Conservation (phyloP, 2,113 vertebrate species). For the Microcebus ravelobensis region DNA sequence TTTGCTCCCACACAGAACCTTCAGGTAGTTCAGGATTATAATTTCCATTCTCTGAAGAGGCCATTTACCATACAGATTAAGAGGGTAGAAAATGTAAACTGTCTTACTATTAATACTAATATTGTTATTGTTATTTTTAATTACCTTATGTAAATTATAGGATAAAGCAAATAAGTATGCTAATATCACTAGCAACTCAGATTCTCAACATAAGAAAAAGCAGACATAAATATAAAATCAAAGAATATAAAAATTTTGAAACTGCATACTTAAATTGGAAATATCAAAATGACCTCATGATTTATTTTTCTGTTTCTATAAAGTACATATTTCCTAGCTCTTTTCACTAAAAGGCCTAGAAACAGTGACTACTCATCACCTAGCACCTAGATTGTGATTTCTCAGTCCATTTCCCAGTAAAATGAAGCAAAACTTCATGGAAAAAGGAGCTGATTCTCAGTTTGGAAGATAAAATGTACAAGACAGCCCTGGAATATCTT, state of each 20-base stretch:
- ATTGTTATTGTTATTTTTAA: neutral
- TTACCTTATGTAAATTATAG: neutral
- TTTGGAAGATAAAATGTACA: neutral
- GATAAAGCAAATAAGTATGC: neutral
- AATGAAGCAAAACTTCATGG: neutral
- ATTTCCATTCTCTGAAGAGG: neutral
- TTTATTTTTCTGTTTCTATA: neutral
- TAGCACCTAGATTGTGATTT: neutral
- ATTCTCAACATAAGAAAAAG: neutral
- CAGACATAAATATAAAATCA: neutral
- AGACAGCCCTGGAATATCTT: neutral
- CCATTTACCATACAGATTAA: neutral
- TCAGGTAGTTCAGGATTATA: neutral
- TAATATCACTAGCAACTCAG: neutral
- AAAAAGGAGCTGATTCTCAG: neutral
- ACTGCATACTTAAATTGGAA: conserved; percentile 29
- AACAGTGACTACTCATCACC: neutral
- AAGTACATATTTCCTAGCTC: neutral
- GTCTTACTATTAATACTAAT: neutral
- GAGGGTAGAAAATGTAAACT: neutral
- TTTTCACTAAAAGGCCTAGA: neutral
- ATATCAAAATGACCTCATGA: neutral
- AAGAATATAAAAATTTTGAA: conserved; percentile 36
- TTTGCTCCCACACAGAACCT: neutral
- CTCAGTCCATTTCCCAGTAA: neutral